These are phyloP conservation scores for Mobula birostris DNA, from an alignment of 2,113 vertebrate genomes.

Conservation along the genomic window DNA sequence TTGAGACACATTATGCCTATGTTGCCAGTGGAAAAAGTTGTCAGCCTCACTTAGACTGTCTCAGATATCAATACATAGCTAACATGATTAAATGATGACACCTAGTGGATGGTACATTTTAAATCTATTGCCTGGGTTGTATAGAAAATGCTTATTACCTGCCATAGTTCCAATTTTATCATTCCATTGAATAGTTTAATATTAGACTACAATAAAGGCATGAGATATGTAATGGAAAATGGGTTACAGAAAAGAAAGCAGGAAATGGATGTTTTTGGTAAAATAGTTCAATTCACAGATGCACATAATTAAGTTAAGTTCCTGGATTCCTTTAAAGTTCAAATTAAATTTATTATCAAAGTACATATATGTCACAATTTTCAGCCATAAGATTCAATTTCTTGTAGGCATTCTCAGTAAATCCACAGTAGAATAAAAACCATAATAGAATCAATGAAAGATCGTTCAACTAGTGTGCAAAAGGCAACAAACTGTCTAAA, in stretches of 20 bases:
- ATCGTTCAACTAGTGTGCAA: no score
- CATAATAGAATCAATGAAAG: no score
- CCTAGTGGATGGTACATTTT: not conserved
- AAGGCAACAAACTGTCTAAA: no score
- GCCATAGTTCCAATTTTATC: not conserved
- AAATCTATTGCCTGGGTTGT: not conserved
- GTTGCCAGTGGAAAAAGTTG: not conserved
- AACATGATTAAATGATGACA: not conserved
- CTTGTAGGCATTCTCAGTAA: no score
- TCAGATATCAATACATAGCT: not conserved
- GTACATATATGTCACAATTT: no score
- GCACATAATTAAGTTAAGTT: not conserved
- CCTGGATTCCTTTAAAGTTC: not conserved
- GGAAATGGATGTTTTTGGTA: not conserved
- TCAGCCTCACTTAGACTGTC: not conserved
- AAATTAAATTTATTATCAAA: no score
- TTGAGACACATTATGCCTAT: not conserved
- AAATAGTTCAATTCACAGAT: not conserved
- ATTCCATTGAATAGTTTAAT: not conserved
- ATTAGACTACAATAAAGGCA: not conserved
- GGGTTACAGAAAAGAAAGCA: not conserved
- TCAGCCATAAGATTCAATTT: no score
- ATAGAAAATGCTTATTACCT: not conserved
- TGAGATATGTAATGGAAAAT: not conserved
- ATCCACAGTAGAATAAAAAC: no score